A percentile compares a stretch with the other conserved stretches of the same genome.
phyloP scores from a whole-genome alignment of 2,797 vertebrate genomes.

The Ctenochaetus hawaiiensis region DNA sequence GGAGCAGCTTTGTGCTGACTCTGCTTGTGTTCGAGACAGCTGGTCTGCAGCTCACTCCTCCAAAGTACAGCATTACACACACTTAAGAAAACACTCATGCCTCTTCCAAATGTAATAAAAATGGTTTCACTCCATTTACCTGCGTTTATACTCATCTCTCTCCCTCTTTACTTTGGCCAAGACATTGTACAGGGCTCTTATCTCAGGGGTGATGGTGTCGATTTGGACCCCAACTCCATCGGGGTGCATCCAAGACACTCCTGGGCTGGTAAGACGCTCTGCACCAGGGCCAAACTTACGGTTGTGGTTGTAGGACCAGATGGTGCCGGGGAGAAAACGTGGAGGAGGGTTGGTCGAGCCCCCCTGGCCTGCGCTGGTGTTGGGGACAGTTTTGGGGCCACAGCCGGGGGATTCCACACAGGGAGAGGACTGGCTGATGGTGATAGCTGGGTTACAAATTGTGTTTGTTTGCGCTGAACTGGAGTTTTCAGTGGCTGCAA shows the following conservation, averaged over 20 bases:
- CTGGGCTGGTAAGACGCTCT: slow-evolving; percentile 91
- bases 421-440: slow-evolving; percentile 82
- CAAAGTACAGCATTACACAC: slow-evolving; percentile 35
- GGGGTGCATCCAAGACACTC: slow-evolving; percentile 94
- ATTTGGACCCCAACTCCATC: slow-evolving; percentile 98
- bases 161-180: slow-evolving; percentile 98
- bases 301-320: slow-evolving; percentile 95
- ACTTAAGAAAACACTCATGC: slow-evolving; percentile 13
- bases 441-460: slow-evolving; percentile 76
- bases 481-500: slow-evolving; percentile 58
- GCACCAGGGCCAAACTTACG: slow-evolving; percentile 88
- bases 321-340: slow-evolving; percentile 92
- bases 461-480: slow-evolving; percentile 57
- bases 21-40: slow-evolving; percentile 61
- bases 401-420: slow-evolving; percentile 76
- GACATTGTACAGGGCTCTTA: slow-evolving; percentile 97
- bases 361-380: slow-evolving; percentile 53
- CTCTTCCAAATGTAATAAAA: slow-evolving; percentile 27
- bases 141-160: slow-evolving; percentile 96
- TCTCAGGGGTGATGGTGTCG: slow-evolving; percentile 96
- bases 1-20: slow-evolving; percentile 68
- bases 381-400: slow-evolving; percentile 65
- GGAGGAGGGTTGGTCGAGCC: slow-evolving; percentile 80
- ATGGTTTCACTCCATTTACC: slow-evolving; percentile 83
- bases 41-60: slow-evolving; percentile 62